phyloP scores from a whole-genome alignment of 2,888 invertebrate genomes.

The Elysia crispata region DNA sequence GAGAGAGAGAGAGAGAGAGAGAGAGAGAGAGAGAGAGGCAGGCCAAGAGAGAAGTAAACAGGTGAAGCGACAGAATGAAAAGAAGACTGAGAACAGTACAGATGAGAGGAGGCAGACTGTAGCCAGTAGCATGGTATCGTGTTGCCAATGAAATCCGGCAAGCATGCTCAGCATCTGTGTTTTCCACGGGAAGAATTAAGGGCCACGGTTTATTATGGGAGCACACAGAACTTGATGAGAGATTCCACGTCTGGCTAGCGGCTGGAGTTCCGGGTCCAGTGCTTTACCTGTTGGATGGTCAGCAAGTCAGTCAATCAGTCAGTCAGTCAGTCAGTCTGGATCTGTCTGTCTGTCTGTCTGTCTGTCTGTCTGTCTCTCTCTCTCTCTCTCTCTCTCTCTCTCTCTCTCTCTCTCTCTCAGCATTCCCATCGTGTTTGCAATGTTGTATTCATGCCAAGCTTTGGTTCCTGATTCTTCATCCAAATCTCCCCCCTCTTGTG shows the following conservation, averaged over 20 bases:
- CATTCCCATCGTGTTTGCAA: no score
- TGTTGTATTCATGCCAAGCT: no score
- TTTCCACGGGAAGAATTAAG: slow-evolving; percentile 9
- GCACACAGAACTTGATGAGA: no score
- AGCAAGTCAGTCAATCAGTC: no score
- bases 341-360: no score
- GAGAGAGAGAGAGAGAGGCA: not conserved
- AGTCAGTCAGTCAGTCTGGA: no score
- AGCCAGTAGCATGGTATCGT: slow-evolving; percentile 20
- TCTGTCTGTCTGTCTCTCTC: no score
- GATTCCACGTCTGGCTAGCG: no score
- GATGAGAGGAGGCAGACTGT: not conserved
- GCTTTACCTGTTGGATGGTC: no score
- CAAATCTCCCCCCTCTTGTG: not conserved
- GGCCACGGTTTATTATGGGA: not conserved
- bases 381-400: no score
- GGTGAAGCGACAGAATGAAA: not conserved
- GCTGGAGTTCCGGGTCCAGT: no score
- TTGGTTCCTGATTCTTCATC: not conserved
- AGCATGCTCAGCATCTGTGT: slow-evolving; percentile 16
- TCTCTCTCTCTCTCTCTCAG: no score
- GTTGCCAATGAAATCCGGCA: slow-evolving; percentile 24
- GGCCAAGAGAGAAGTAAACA: not conserved
- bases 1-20: not conserved
- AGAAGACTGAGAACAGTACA: not conserved